A percentile compares a stretch with the other conserved stretches of the same genome.
These are phyloP conservation scores for Noctua janthina DNA, from an alignment of 2,888 invertebrate genomes.

Conservation along the genomic window DNA sequence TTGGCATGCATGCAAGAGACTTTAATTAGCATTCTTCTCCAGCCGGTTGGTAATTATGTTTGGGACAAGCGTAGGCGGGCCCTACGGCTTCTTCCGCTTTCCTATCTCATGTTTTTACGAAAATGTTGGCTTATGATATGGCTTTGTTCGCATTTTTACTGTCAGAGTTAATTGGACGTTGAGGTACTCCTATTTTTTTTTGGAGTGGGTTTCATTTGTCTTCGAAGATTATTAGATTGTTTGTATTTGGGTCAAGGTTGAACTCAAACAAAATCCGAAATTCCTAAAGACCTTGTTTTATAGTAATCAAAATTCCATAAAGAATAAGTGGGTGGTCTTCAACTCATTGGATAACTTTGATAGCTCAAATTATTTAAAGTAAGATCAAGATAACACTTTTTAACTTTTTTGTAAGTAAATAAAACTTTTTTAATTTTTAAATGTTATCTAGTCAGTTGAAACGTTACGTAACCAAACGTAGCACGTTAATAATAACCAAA, in stretches of 20 bases:
- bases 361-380: not conserved
- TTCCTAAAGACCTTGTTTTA: not conserved
- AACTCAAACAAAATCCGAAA: not conserved
- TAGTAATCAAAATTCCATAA: not conserved
- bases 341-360: not conserved
- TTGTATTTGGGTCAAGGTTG: constrained; percentile 4
- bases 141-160: constrained; percentile 35
- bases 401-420: not conserved
- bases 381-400: not conserved
- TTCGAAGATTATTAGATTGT: not conserved
- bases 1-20: constrained; percentile 65
- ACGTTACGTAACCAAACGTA: not conserved
- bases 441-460: not conserved
- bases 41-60: constrained; percentile 69
- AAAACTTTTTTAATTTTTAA: not conserved
- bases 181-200: constrained; percentile 11
- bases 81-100: constrained; percentile 54
- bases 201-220: not conserved
- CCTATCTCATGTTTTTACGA: constrained; percentile 50
- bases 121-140: constrained; percentile 37
- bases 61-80: constrained; percentile 64
- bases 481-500: not conserved
- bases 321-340: not conserved
- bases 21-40: constrained; percentile 73
- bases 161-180: constrained; percentile 34